Conservation (phyloP, 2,113 vertebrate genomes). For the Ardeotis arabs region DNA sequence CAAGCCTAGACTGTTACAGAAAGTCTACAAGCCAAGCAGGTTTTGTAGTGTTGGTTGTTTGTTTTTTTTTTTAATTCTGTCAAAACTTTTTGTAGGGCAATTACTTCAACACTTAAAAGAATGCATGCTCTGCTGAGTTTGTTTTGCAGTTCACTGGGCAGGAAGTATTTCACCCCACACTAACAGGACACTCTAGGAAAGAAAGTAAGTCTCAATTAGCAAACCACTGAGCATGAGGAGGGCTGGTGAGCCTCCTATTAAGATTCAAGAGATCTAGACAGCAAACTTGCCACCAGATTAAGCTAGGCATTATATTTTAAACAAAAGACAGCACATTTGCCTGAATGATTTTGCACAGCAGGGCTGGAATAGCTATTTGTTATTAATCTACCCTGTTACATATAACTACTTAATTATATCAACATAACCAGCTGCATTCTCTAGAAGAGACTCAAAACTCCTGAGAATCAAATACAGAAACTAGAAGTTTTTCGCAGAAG, state of each 20-base stretch:
- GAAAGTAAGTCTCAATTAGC: slow-evolving; percentile 30
- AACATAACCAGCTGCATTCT: background rate
- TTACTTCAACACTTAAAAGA: slow-evolving; percentile 3
- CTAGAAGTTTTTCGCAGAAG: background rate
- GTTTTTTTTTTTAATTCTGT: background rate
- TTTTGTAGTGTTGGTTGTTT: background rate
- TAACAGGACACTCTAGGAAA: background rate
- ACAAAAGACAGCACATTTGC: background rate
- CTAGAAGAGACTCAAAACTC: background rate
- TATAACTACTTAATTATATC: background rate
- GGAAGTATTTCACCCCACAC: background rate
- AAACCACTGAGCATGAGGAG: background rate
- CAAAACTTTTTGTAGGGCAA: background rate
- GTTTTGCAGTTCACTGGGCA: background rate
- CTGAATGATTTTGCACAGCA: background rate
- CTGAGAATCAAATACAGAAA: background rate
- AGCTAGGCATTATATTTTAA: background rate
- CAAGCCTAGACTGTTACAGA: background rate
- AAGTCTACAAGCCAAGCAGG: background rate
- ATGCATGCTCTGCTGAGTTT: background rate
- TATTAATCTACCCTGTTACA: background rate
- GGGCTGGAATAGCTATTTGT: background rate
- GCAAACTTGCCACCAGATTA: background rate
- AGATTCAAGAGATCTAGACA: background rate
- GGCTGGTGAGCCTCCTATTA: background rate